Base-by-base conservation (phyloP, 92 coral and sea anemone species). In the Actinernus sp. region DNA sequence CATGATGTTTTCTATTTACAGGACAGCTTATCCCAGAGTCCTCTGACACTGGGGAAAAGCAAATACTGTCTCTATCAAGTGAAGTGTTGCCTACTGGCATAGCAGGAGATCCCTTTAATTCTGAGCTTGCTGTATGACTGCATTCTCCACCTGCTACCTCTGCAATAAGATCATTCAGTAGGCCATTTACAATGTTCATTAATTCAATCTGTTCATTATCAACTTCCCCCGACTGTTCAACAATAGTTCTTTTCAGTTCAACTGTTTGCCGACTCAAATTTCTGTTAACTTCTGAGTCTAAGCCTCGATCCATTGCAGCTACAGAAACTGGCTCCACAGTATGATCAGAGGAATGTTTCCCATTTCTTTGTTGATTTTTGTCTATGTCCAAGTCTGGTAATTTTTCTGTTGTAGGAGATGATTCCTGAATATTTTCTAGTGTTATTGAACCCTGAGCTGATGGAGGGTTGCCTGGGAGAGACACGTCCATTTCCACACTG, bases 21-120 rank as follows among this genome's bases (percentile, higher is more conserved):
- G 89, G 71, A 9, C 81, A 75, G 3, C 79, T 73, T 10, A 90
- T 90, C 22, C 96, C 96, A 21, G 96, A 90, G 51, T 90, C 96
- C 26, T 85, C 96, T 0, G 96, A 90, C 14, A 39, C 54, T 0
- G 96, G 96, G 17, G 89, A 83, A 44, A 65, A 17, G 16, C 55
- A 56, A 28, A 17, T 40, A 54, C 40, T 13, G 45, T 70, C 63
- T 29, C 58, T 55, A 4, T 68, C 61, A 18, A 46, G 7, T 13
- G 25, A 28, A 49, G 61, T 10, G 5, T 17, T 31, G 0, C 61
- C 26, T 18, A 41, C 66, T 8, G 58, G 30, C 32, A 31, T n/a
- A n/a, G n/a, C n/a, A n/a, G n/a, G n/a, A n/a, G n/a, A n/a, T n/a
- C n/a, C n/a, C n/a, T n/a, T n/a, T n/a, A n/a, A n/a, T n/a, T n/a